Conservation (phyloP, 2,113 vertebrate species). For the Myotis brandtii region DNA sequence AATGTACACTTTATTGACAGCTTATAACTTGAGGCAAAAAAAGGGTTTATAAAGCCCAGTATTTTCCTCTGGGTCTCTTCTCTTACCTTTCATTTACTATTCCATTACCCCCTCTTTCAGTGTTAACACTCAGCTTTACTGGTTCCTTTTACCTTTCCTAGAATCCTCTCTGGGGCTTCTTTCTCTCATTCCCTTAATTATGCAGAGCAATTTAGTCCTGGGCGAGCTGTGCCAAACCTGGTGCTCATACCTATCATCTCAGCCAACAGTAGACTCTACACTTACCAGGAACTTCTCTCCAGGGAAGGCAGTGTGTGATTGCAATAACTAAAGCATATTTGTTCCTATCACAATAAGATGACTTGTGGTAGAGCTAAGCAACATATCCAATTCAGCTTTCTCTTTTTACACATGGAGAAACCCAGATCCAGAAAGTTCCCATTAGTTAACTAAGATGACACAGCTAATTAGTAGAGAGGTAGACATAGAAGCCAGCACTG, state of each 20-base stretch:
- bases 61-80: neutral
- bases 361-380: slow-evolving; percentile 16
- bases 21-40: neutral
- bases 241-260: neutral
- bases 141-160: neutral
- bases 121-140: neutral
- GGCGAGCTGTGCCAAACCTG: neutral
- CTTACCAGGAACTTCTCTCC: neutral
- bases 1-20: neutral
- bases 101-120: neutral
- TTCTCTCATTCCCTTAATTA: neutral
- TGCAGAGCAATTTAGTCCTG: neutral
- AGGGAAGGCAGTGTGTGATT: neutral
- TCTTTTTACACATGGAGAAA: neutral
- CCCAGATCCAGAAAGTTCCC: neutral
- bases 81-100: neutral
- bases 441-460: neutral
- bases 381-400: neutral
- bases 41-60: neutral
- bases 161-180: neutral
- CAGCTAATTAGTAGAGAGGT: neutral
- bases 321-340: neutral
- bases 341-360: neutral
- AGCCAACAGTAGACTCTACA: neutral
- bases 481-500: neutral